Base-by-base conservation (phyloP, 1,140 invertebrate genomes). In the Pantala flavescens region DNA sequence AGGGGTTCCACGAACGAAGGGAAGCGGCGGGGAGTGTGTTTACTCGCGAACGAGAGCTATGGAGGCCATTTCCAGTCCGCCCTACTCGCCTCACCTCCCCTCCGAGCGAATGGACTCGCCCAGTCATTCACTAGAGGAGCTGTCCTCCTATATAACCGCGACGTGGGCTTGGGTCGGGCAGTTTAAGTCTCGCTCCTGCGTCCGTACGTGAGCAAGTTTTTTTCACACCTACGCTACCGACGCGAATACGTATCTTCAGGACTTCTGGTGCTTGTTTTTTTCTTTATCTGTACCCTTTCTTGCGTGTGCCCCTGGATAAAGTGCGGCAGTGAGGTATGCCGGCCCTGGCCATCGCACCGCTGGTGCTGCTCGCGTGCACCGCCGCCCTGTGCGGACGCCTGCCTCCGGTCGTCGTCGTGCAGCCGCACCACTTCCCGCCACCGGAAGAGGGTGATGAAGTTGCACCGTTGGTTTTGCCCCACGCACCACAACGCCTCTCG, bases 331-430 rank as follows among this genome's bases (percentile, higher is more conserved):
- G 28, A 3, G 49, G 49, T 3, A 63, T 63, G 49, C 49, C 49
- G 16, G 49, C 49, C 14, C 14, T 63, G 49, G 14, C n/a, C 49
- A 16, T 21, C 49, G 16, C n/a, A 16, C 49, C 49, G 16, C 71
- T 79, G 76, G 78, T 79, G 75, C 76, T 81, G 36, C 76, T 77
- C 71, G 63, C 73, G 74, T 77, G 76, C 70, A 76, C 76, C 74
- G 75, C 75, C 43, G 73, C 79, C 74, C 77, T 77, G 43, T 77
- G 79, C 49, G 49, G 49, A 3, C 49, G 49, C 74, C 70, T 81
- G 71, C 80, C 80, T n/a, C 75, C 81, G 70, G 79, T 81, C 72
- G 78, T 81, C 21, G 80, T 79, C 73, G 79, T 80, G 75, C 79
- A 79, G 14, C 78, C 80, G 74, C 78, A 79, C 73, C 78, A 80